Evolutionary conservation across 2,888 invertebrate genomes (phyloP), one percentile per base, ranked within the genome.

Genomic region (Calephelis perditalis): DNA sequence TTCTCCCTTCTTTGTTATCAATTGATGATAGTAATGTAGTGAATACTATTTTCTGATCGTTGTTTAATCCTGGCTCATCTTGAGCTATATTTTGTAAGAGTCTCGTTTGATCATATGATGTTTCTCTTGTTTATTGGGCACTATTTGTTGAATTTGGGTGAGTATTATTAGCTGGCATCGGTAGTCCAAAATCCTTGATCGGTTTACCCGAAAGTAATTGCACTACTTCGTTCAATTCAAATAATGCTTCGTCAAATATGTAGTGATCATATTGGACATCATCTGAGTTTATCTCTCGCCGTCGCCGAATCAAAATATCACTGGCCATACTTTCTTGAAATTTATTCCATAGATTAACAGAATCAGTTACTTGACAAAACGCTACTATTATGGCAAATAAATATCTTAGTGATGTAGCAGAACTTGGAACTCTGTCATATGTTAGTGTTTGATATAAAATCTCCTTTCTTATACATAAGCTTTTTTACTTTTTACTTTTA

Each of bases 101-200:
- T 68, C 60, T 68, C 58, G 65, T 15, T 65, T 64, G 62, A 64
- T 68, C 66, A 66, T 67, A 70, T 68, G 68, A 67, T 67, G 62
- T 67, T 66, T 67, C 64, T 67, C 62, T 66, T 68, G 65, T 67
- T 66, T 68, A 69, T 67, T 68, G 64, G 64, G 66, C 65, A 66
- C 67, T 67, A 44, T 67, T 69, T 26, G 66, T 69, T 70, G 68
- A 67, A 70, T 70, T 65, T 67, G 67, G 67, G 63, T 68, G 66
- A 70, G 64, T 68, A 59, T 63, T 66, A 68, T 69, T 66, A 68
- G 70, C 62, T 69, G 67, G 66, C 65, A 68, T 64, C 65, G 67
- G 66, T 63, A 68, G 67, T 55, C 69, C 65, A 67, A 67, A 69
- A 67, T 68, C 67, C 61, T 67, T 68, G 65, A 69, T 63, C 60